Evolutionary conservation across 2,113 vertebrate genomes (phyloP).

Genomic region (Hoplias malabaricus): DNA sequence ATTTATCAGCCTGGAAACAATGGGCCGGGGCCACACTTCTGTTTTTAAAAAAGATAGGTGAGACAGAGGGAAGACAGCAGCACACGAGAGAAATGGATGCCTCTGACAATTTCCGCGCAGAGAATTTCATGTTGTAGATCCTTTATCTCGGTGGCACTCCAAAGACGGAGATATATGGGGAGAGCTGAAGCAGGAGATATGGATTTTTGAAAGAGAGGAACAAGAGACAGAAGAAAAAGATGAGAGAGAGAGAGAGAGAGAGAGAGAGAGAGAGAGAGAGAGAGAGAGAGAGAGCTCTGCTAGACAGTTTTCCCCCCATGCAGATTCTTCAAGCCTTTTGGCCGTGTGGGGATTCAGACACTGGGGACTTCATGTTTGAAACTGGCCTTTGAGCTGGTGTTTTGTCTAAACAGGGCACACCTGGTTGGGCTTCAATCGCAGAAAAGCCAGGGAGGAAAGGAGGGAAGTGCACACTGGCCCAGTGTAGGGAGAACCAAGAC

Average conservation of each 20-base stretch:
- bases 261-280: background rate
- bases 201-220: background rate
- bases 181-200: background rate
- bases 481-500: background rate
- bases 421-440: background rate
- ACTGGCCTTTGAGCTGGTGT: background rate
- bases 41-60: background rate
- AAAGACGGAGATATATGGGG: background rate
- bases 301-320: background rate
- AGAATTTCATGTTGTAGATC: background rate
- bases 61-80: background rate
- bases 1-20: constrained; percentile 1
- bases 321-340: background rate
- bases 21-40: background rate
- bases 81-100: background rate
- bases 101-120: background rate
- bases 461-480: background rate
- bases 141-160: background rate
- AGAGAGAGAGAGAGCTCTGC: background rate
- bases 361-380: constrained; percentile 2
- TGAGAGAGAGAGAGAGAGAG: background rate
- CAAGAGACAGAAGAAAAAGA: background rate
- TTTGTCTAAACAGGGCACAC: background rate
- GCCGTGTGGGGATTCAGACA: background rate
- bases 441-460: background rate